A percentile compares a stretch with the other conserved stretches of the same genome.
Conservation (phyloP, 1,140 invertebrate genomes). For the Idris sp. region DNA sequence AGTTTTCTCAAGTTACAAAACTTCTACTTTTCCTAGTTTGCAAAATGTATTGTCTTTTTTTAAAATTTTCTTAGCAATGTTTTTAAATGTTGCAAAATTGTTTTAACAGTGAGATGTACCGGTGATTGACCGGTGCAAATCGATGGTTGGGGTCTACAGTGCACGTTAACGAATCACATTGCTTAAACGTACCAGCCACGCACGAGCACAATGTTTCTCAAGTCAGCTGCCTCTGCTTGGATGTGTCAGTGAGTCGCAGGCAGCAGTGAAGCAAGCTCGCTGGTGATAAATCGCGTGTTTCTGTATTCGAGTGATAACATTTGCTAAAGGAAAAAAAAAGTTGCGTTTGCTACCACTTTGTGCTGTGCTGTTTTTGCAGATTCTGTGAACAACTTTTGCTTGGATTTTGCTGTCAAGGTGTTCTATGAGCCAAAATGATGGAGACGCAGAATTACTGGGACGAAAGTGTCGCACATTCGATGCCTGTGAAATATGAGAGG, state of each 20-base stretch:
- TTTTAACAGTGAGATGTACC: too few relatives aligned
- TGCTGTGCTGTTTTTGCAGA: background rate
- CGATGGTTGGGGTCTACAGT: background rate
- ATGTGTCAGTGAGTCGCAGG: constrained; percentile 67
- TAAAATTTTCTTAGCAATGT: too few relatives aligned
- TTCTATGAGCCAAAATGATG: constrained; percentile 77
- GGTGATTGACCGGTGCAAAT: constrained; percentile 20
- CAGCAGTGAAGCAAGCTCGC: constrained; percentile 62
- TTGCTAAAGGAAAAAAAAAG: background rate
- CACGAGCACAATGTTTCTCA: constrained; percentile 55
- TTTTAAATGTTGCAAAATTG: too few relatives aligned
- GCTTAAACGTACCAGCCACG: constrained; percentile 43
- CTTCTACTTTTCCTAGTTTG: too few relatives aligned
- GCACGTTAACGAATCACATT: constrained; percentile 28
- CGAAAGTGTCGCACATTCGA: constrained; percentile 74
- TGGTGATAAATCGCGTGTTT: constrained; percentile 3
- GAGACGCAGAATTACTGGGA: constrained; percentile 78
- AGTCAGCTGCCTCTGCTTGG: constrained; percentile 45
- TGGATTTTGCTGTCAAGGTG: too few relatives aligned
- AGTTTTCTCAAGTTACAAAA: too few relatives aligned
- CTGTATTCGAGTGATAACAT: background rate
- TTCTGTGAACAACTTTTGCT: too few relatives aligned
- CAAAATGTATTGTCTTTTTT: too few relatives aligned
- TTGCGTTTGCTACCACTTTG: background rate
- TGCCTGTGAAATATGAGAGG: constrained; percentile 78